Conservation (phyloP, 2,113 vertebrate genomes). For the Amphiprion percula region DNA sequence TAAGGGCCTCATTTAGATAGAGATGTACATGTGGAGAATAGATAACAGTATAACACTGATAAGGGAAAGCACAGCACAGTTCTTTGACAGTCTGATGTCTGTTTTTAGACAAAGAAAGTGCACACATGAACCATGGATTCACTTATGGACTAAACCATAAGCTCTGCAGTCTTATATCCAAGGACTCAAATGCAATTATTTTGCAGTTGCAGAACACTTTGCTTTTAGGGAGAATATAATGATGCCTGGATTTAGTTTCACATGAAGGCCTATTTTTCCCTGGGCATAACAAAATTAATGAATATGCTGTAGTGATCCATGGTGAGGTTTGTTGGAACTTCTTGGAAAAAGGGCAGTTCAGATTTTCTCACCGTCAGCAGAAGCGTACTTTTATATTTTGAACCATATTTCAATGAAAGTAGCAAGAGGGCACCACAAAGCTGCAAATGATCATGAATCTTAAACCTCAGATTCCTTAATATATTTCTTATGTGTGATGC, state of each 20-base stretch:
- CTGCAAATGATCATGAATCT: neutral
- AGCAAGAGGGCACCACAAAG: constrained; percentile 13
- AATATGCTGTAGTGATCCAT: constrained; percentile 29
- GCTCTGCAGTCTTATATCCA: neutral
- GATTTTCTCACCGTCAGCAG: neutral
- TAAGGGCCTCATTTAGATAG: constrained; percentile 55
- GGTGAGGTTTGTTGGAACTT: constrained; percentile 12
- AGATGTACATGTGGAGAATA: constrained; percentile 20
- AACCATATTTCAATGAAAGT: constrained; percentile 20
- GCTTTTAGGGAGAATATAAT: neutral
- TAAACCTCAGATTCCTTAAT: neutral
- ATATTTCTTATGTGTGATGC: neutral
- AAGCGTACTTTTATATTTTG: neutral
- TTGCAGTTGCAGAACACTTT: neutral
- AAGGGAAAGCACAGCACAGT: constrained; percentile 9
- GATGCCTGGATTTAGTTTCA: constrained; percentile 18
- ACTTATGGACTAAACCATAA: neutral
- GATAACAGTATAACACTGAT: constrained; percentile 21
- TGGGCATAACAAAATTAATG: constrained; percentile 25
- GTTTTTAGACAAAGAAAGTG: constrained; percentile 2
- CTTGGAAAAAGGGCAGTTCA: neutral
- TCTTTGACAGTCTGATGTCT: constrained; percentile 1
- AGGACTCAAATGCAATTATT: constrained; percentile 18
- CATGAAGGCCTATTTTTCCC: neutral
- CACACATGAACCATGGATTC: neutral